Base-by-base conservation (phyloP, 2,797 vertebrate species). In the Remorina albescens region DNA sequence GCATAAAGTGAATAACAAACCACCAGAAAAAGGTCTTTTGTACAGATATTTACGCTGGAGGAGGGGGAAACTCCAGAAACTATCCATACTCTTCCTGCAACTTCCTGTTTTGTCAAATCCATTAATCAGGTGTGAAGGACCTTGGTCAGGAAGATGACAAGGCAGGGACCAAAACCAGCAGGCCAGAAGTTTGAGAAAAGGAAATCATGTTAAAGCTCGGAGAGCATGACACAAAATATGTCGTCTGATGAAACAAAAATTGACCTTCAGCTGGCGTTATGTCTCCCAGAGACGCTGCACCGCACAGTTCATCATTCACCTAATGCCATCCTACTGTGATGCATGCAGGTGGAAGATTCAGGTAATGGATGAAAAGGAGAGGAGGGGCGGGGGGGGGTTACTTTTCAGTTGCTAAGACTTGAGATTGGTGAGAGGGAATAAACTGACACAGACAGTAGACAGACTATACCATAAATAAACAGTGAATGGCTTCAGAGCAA, bases 231-330 rank as follows among this genome's bases (percentile, higher is more conserved):
- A 79, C 39, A 67, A 77, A 81, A 67, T 74, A 76, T 82, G 74
- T 55, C 62, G 71, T 71, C 61, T 58, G 55, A 69, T 77, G 72
- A 81, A 83, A 81, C 36, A 42, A 77, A 86, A 77, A 84, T 71
- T 87, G 84, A 87, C 87, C 87, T 88, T 89, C 74, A 82, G 76
- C 63, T n/a, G 13, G 30, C 21, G 68, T 76, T 78, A 61, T 63
- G 51, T 83, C 67, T 62, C 74, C 68, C 67, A 66, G 74, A 78
- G 72, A 28, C 42, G 26, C 44, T 1, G 56, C 47, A 46, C 67
- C 71, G 67, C 65, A n/a, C 58, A 55, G 32, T 69, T 79, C 84
- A 88, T 88, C 82, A 78, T 54, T 82, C 81, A 82, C 71, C 69
- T 39, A 75, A 55, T 74, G 60, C 59, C 65, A 49, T 77, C 81